A percentile compares a stretch with the other conserved stretches of the same genome.
These are phyloP conservation scores for Cryptoblepharus egeriae DNA, from an alignment of 2,797 vertebrate species.

Conservation along the genomic window DNA sequence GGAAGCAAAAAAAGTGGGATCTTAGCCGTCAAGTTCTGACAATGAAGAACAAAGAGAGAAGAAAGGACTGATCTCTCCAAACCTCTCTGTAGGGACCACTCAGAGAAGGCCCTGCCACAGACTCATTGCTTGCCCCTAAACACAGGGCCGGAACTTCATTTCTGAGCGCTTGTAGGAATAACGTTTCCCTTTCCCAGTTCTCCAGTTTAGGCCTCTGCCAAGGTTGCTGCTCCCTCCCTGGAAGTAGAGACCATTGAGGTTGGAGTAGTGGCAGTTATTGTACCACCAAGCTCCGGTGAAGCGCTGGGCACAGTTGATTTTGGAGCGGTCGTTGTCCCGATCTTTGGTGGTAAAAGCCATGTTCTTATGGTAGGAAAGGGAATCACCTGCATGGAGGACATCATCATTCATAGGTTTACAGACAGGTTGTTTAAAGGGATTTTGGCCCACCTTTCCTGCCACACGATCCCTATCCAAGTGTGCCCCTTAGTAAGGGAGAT, in stretches of 20 bases:
- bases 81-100: no score
- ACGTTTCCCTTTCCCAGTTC: neutral
- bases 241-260: constrained; percentile 58
- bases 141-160: constrained; percentile 57
- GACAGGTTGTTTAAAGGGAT: no score
- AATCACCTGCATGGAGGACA: constrained; percentile 43
- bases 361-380: neutral
- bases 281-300: constrained; percentile 62
- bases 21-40: no score
- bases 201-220: constrained; percentile 51
- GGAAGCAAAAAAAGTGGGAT: no score
- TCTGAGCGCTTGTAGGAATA: constrained; percentile 51
- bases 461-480: no score
- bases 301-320: fast-evolving
- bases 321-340: fast-evolving
- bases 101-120: no score
- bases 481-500: no score
- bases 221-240: neutral
- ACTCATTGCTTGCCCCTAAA: neutral
- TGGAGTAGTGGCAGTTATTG: fast-evolving
- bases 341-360: constrained; percentile 52
- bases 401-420: no score
- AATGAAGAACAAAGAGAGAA: no score
- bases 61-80: no score
- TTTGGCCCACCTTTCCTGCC: no score